Evolutionary conservation across 2,888 invertebrate genomes (phyloP), one percentile per base, ranked within the genome.

Genomic region (Synanthedon myopaeformis): DNA sequence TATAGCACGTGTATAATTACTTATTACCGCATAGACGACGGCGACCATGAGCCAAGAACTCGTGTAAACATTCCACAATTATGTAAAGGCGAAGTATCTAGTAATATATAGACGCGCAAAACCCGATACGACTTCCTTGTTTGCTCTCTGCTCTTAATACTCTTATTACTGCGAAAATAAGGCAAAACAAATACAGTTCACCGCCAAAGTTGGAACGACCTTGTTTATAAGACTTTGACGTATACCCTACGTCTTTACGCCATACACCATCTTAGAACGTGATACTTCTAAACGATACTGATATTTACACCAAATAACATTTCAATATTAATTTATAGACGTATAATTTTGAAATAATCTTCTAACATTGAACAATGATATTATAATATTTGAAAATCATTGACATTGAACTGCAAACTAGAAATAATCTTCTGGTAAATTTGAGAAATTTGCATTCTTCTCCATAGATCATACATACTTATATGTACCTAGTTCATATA

Each of bases 121-220:
- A 70, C 69, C 64, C 58, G 62, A 66, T 55, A 53, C 63, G 65
- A 76, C 82, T 86, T 85, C 84, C 85, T 82, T 76, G 79, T 85
- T 82, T 77, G 75, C 75, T 74, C 74, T 72, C 71, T 74, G 72
- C 66, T 79, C 76, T 76, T 76, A 75, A 76, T 79, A 72, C 74
- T 74, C 76, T 76, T 76, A 75, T 76, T 79, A 72, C 74, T 74
- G 76, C 79, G 74, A 81, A 80, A 79, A 77, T 72, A 73, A 72
- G 68, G 14, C 14, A 72, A 76, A 76, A 79, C 76, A 77, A 78
- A 76, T 74, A 76, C 72, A 70, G 74, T 72, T 72, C 69, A 69
- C 70, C 70, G 68, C 59, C 81, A 83, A 85, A 85, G 86, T 74
- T 71, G 66, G 66, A 57, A 59, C 64, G 81, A 79, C 84, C 82